A percentile compares a stretch with the other conserved stretches of the same genome.
Conservation (phyloP, 2,888 invertebrate species). For the Leucoma salicis region DNA sequence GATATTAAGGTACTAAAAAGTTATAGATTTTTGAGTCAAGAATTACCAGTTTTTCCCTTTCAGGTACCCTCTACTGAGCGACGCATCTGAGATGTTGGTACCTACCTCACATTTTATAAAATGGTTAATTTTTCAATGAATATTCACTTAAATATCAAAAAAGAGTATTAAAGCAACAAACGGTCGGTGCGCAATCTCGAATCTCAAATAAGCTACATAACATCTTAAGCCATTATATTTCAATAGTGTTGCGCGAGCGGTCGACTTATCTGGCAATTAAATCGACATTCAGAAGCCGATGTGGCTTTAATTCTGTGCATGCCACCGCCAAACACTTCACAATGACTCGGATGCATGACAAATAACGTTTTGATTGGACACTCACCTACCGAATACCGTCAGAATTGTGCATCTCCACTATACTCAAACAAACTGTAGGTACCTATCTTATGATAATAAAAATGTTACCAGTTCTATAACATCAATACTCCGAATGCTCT, state of each 20-base stretch:
- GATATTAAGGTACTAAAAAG: no score
- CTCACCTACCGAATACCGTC: slow-evolving; percentile 48
- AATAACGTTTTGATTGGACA: slow-evolving; percentile 79
- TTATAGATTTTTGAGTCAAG: no score
- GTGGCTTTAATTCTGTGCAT: slow-evolving; percentile 70
- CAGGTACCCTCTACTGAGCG: no score
- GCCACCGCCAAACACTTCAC: slow-evolving; percentile 72
- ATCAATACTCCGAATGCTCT: no score
- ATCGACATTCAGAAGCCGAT: slow-evolving; percentile 80
- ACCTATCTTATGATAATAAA: no score
- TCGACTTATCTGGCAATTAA: slow-evolving; percentile 80
- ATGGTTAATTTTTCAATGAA: slow-evolving; percentile 2
- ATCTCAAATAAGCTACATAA: slow-evolving; percentile 70
- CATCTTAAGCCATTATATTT: slow-evolving; percentile 76
- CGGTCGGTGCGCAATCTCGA: slow-evolving; percentile 38
- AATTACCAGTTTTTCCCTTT: no score
- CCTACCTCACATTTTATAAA: no score
- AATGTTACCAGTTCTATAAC: no score
- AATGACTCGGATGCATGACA: slow-evolving; percentile 78
- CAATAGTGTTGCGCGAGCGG: slow-evolving; percentile 69
- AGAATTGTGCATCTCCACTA: slow-evolving; percentile 37
- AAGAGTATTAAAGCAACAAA: slow-evolving; percentile 35
- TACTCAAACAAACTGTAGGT: no score
- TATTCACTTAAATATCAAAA: slow-evolving; percentile 27
- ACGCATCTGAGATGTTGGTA: no score